Base-by-base conservation (phyloP, 2,888 invertebrate species). In the Cerastis rubricosa region DNA sequence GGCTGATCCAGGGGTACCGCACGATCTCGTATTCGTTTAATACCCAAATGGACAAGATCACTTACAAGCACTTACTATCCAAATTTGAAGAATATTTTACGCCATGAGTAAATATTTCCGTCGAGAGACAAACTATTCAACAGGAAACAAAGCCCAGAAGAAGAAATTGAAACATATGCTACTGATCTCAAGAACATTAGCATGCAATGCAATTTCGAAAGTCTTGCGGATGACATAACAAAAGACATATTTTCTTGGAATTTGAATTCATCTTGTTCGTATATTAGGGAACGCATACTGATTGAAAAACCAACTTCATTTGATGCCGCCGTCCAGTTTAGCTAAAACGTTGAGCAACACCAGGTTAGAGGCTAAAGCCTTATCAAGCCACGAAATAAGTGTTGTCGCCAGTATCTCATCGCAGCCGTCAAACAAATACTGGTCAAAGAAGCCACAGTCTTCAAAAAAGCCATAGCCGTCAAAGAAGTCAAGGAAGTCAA, bases 231-330 rank as follows among this genome's bases (percentile, higher is more conserved):
- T 49, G 49, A 22, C 22, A 7, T 49, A 49, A 8, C 22, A 49
- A 49, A 49, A 22, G 49, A 49, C 49, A 49, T 49, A 49, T 49
- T 49, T 49, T 51, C 49, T 14, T 67, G 67, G 49, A 51, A 67
- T 19, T 35, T 49, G 3, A 67, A 67, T 40, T 29, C 66, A 22
- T 35, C 29, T 7, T 67, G 29, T 6, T 45, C 29, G n/a, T 68
- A 68, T n/a, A 68, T 51, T 8, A 35, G 51, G n/a, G 40, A 68
- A 51, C 29, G 35, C 17, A 67, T 67, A 22, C 67, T 51, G n/a
- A 65, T 65, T 7, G 49, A 67, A 4, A 49, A 67, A 35, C 49
- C 67, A 8, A 12, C 25, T 25, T 29, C 66, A 66, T 66, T 67
- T 8, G 49, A 67, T 35, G 67, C 19, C 8, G 67, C 67, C 8